phyloP scores from a whole-genome alignment of 2,888 invertebrate genomes.

The Melipona bicolor region DNA sequence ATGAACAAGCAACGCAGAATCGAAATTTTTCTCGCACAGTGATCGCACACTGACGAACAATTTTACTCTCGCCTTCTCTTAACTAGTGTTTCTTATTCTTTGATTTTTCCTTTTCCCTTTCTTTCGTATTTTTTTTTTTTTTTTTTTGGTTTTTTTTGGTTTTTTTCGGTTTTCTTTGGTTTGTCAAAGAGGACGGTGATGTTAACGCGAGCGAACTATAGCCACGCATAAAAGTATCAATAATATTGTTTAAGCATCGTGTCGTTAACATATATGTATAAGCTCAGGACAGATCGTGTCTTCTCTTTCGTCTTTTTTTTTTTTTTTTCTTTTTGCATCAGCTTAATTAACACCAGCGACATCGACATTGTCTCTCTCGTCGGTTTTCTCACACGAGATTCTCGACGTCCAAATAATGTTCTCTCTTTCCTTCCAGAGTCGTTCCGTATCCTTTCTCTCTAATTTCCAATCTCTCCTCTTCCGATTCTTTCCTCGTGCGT shows the following conservation, averaged over 20 bases:
- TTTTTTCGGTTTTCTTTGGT: not conserved
- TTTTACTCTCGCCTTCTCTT: not conserved
- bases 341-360: constrained; percentile 60
- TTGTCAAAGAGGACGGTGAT: constrained; percentile 46
- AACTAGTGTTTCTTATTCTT: not conserved
- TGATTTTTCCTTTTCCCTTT: not conserved
- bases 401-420: not conserved
- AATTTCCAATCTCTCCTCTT: constrained; percentile 5
- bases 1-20: not conserved
- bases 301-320: constrained; percentile 19
- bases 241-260: constrained; percentile 83
- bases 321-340: constrained; percentile 45
- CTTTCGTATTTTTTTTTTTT: no score
- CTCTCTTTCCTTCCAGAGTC: not conserved
- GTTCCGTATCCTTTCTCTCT: not conserved
- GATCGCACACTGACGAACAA: constrained; percentile 25
- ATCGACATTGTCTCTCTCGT: constrained; percentile 40
- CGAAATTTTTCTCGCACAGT: not conserved
- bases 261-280: constrained; percentile 83
- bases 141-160: not conserved
- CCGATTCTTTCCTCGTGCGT: not conserved
- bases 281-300: constrained; percentile 82
- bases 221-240: constrained; percentile 83
- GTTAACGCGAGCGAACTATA: constrained; percentile 79
- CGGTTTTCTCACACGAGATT: not conserved